Evolutionary conservation across 1,140 invertebrate species (phyloP), one percentile per base, ranked within the genome.

Genomic region (Drosophila mauritiana): DNA sequence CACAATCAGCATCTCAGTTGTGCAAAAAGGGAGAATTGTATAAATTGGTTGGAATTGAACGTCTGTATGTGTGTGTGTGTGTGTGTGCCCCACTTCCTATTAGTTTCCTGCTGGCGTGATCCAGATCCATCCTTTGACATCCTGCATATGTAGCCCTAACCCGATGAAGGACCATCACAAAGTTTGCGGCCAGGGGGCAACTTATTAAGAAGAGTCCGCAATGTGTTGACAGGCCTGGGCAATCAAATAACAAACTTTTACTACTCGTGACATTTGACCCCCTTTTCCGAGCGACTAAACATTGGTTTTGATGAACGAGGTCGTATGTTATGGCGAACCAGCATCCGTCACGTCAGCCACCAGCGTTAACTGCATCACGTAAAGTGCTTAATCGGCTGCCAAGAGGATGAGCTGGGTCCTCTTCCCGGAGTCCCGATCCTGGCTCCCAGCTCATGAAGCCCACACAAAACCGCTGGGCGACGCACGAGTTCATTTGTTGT

Each of bases 171-270:
- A 49, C 27, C 46, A 36, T 4, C n/a, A 31, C 27, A 45, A n/a
- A 31, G 13, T 36, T 7, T 62, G 49, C 12, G 49, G 68, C 27
- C 39, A 36, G 20, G 39, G 54, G 57, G 58, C 39, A 39, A 74
- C 67, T 55, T 70, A 70, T 70, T 69, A 69, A 34, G 42, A 69
- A 46, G 42, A 15, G 36, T 46, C 70, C 53, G 55, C 72, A 81
- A 61, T 81, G 73, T 62, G 65, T 65, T 55, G 67, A 69, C 62
- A 77, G 52, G 61, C 49, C 61, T 42, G 51, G 52, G 58, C 65
- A 86, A 85, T 86, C 69, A 86, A 86, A 86, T 74, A 86, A 77
- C 53, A 85, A 77, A 86, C 54, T 86, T 84, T 73, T 45, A 20
- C 52, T 80, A 39, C 34, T 12, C 31, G 54, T 42, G 27, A 56